Percentiles rank a stretch among this genome's conserved stretches.
Evolutionary conservation across 2,113 vertebrate species (phyloP).

Genomic region (Romanogobio albipinnatus): DNA sequence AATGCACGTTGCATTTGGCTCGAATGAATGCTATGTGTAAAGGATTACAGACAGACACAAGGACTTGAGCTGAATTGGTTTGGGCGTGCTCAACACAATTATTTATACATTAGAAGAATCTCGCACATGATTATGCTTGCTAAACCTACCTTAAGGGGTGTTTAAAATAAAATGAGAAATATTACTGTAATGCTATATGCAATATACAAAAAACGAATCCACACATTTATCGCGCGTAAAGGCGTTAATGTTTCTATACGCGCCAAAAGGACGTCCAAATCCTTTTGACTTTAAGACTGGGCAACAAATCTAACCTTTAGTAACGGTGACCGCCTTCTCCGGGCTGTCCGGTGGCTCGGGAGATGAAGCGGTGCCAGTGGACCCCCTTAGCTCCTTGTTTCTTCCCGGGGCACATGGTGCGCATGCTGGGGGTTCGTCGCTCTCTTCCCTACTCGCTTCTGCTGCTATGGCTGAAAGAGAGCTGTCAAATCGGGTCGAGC

Average conservation of each 20-base stretch:
- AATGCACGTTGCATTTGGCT: background rate
- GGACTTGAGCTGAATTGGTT: background rate
- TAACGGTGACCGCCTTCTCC: slow-evolving; percentile 74
- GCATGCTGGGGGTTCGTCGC: slow-evolving; percentile 81
- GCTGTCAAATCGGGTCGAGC: slow-evolving; percentile 82
- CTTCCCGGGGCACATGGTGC: slow-evolving; percentile 80
- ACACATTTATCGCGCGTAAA: background rate
- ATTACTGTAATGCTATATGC: background rate
- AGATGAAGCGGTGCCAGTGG: slow-evolving; percentile 89
- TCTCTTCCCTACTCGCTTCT: slow-evolving; percentile 82
- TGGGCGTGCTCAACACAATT: background rate
- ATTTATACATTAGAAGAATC: slow-evolving; percentile 31
- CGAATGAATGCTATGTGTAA: background rate
- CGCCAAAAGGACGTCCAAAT: background rate
- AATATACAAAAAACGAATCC: background rate
- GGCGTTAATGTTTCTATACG: background rate
- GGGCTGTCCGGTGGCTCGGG: slow-evolving; percentile 88
- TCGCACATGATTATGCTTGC: slow-evolving; percentile 3
- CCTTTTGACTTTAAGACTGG: background rate
- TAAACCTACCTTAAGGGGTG: slow-evolving; percentile 6
- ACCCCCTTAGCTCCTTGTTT: slow-evolving; percentile 86
- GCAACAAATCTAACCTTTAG: slow-evolving; percentile 83
- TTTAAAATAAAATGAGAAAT: background rate
- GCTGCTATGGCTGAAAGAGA: slow-evolving; percentile 73
- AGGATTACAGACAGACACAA: background rate